These are phyloP conservation scores for Leptocoma aspasia DNA, from an alignment of 2,113 vertebrate genomes.

Conservation along the genomic window DNA sequence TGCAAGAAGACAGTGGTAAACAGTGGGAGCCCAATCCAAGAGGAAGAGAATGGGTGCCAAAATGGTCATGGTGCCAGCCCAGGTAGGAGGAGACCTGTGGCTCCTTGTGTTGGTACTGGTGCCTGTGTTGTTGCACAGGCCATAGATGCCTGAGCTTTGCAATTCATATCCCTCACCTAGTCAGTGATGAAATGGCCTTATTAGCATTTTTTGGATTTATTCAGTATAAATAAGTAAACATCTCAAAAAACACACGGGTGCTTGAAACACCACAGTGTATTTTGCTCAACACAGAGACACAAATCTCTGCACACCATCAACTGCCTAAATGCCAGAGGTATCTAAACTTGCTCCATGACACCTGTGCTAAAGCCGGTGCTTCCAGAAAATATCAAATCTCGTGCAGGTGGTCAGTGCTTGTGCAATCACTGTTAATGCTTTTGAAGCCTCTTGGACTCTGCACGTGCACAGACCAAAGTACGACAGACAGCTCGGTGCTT, in stretches of 20 bases:
- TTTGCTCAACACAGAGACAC: neutral
- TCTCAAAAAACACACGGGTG: neutral
- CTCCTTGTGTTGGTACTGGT: neutral
- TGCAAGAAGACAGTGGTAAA: neutral
- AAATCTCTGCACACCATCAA: neutral
- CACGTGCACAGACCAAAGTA: neutral
- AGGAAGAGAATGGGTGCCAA: neutral
- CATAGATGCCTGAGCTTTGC: neutral
- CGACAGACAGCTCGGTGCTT: neutral
- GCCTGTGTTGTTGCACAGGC: neutral
- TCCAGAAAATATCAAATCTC: neutral
- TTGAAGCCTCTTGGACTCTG: neutral
- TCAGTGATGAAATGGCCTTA: neutral
- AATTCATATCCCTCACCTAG: neutral
- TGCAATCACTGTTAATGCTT: neutral
- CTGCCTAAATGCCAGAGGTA: neutral
- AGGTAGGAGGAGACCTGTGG: neutral
- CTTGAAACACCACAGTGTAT: neutral
- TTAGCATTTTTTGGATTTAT: neutral
- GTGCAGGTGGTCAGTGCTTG: neutral
- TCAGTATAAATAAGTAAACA: neutral
- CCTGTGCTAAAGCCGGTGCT: neutral
- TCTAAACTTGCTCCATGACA: neutral
- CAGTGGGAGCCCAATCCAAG: neutral
- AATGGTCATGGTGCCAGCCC: neutral